Evolutionary conservation across 2,888 invertebrate species (phyloP).

Genomic region (Scaptomyza reducta): DNA sequence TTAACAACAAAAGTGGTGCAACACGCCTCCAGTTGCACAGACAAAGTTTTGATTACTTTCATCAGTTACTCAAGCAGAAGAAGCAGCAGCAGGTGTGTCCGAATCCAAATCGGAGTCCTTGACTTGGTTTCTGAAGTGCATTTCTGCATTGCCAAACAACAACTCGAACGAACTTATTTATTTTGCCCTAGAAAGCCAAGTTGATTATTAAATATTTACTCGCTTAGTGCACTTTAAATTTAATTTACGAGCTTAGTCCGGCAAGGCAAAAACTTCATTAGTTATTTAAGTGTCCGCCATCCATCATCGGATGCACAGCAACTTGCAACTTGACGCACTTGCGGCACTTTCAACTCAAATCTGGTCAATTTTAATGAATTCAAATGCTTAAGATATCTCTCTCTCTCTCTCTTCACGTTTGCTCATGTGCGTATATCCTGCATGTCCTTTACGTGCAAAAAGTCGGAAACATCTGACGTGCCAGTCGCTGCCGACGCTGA

Average conservation of each 20-base stretch:
- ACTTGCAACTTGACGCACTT: not conserved
- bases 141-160: constrained; percentile 38
- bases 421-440: constrained; percentile 28
- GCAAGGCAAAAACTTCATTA: constrained; percentile 63
- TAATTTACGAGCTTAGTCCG: constrained; percentile 56
- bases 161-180: constrained; percentile 32
- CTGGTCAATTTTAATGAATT: constrained; percentile 71
- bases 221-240: constrained; percentile 57
- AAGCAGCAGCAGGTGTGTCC: constrained; percentile 7
- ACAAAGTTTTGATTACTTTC: constrained; percentile 75
- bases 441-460: constrained; percentile 65
- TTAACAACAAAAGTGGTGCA: constrained; percentile 38
- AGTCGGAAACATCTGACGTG: constrained; percentile 76
- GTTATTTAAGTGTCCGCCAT: constrained; percentile 52
- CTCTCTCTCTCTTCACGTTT: constrained; percentile 22
- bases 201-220: constrained; percentile 76
- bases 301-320: constrained; percentile 35
- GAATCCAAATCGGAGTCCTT: no score
- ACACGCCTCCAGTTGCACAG: constrained; percentile 60
- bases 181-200: constrained; percentile 52
- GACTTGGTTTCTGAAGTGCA: constrained; percentile 24
- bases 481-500: constrained; percentile 21
- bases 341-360: constrained; percentile 26
- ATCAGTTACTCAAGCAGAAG: constrained; percentile 43
- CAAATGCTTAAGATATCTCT: constrained; percentile 47